Base-by-base conservation (phyloP, 2,888 invertebrate genomes). In the Nomada goodeniana region DNA sequence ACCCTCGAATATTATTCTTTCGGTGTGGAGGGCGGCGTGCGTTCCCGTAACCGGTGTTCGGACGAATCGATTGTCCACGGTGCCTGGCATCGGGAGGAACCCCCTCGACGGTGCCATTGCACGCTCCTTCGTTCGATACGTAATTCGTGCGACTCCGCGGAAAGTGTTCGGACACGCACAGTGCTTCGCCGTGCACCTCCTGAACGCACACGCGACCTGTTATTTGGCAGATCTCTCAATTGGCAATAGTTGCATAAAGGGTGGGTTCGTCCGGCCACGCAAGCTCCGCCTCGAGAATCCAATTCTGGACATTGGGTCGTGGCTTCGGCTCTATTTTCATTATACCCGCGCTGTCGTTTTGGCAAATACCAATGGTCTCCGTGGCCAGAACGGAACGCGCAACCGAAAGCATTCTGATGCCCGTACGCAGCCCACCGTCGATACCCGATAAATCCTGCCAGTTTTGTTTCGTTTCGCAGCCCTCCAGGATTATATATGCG, bases 301-400 rank as follows among this genome's bases (percentile, higher is more conserved):
- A 83, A 85, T 88, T 88, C 87, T 71, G 88, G 84, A 78, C 80
- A 74, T 86, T 72, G 70, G 72, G 80, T 23, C 53, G 86, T 76
- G 84, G 79, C 85, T 80, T 77, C 26, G 59, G 44, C 77, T 88
- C 86, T 88, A 88, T 88, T 88, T 88, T 86, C 78, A 82, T 82
- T 81, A 68, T 50, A 42, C 53, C 29, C 50, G 71, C 57, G 60
- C 73, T 44, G 57, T 68, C 78, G 69, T 74, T 83, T 71, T 72
- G 77, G 74, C 71, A 67, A 70, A 83, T 69, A 76, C 36, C 64
- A 60, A 59, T 11, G 53, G 2, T 50, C 20, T 9, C 13, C 18
- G 53, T 55, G 59, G 29, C 61, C 71, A 52, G 64, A 52, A 57
- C 18, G 61, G 36, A 52, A 29, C 26, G 23, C 1, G 15, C 42